Percentiles rank a stretch among this genome's conserved stretches.
Evolutionary conservation across 2,888 invertebrate genomes (phyloP).

Genomic region (Drosophila seclusa): DNA sequence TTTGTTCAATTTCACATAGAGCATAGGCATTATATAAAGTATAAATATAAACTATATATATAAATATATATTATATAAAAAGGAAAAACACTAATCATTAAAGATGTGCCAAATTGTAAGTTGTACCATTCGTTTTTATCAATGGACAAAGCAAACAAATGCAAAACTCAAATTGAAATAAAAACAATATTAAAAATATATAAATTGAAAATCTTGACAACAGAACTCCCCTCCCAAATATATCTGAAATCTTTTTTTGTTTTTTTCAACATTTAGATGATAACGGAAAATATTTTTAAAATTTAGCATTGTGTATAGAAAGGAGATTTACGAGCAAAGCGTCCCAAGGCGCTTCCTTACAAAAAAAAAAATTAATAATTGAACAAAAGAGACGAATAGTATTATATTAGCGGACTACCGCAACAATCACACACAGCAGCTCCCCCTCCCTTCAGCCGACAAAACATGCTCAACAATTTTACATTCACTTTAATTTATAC

Average conservation of each 20-base stretch:
- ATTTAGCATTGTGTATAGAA: constrained; percentile 79
- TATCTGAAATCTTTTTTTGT: constrained; percentile 37
- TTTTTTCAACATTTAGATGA: constrained; percentile 67
- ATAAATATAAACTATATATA: constrained; percentile 67
- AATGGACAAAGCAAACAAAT: constrained; percentile 71
- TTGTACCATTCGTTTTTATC: constrained; percentile 82
- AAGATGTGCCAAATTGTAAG: constrained; percentile 85
- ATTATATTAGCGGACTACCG: constrained; percentile 65
- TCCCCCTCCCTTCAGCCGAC: constrained; percentile 17
- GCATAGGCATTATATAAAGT: constrained; percentile 68
- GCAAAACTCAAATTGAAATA: constrained; percentile 69
- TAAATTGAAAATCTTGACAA: constrained; percentile 44
- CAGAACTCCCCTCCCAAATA: constrained; percentile 37
- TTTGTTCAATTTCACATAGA: constrained; percentile 79
- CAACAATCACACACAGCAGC: constrained; percentile 42
- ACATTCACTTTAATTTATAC: constrained; percentile 31
- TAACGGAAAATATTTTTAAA: constrained; percentile 75
- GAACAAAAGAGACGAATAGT: constrained; percentile 52
- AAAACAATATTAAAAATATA: constrained; percentile 53
- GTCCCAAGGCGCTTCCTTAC: constrained; percentile 66
- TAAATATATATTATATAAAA: constrained; percentile 56
- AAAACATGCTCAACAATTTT: constrained; percentile 34
- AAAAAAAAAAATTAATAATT: constrained; percentile 71
- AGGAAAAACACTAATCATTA: constrained; percentile 78
- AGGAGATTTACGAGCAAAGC: constrained; percentile 50